Percentiles rank a stretch among this genome's conserved stretches.
These are phyloP conservation scores for Phoenicopterus ruber DNA, from an alignment of 2,113 vertebrate species.

Conservation along the genomic window DNA sequence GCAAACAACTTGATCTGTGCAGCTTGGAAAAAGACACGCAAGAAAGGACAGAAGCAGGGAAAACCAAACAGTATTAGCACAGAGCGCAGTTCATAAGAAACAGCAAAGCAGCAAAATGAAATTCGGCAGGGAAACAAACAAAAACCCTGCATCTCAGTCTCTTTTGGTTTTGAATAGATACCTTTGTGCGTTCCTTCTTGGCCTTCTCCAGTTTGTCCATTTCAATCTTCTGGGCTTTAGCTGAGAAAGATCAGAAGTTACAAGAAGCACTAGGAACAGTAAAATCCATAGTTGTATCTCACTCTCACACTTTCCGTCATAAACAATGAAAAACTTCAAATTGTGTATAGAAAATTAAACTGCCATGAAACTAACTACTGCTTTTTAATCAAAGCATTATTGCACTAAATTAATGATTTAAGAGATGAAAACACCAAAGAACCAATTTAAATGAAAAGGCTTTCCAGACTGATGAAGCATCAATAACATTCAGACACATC, in stretches of 20 bases:
- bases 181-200: slow-evolving; percentile 97
- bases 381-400: not conserved
- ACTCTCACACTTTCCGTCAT: not conserved
- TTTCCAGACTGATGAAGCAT: slow-evolving; percentile 42
- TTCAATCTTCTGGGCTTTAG: slow-evolving; percentile 97
- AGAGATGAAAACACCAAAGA: not conserved
- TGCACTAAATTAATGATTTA: not conserved
- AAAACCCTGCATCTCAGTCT: not conserved
- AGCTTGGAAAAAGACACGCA: not conserved
- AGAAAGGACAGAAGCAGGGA: not conserved
- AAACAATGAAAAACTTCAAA: not conserved
- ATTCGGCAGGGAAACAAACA: not conserved
- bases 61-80: not conserved
- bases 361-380: not conserved
- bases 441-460: not conserved
- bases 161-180: slow-evolving; percentile 41
- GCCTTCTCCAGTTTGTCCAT: slow-evolving; percentile 99
- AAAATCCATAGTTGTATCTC: not conserved
- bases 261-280: not conserved
- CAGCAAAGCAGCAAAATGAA: not conserved
- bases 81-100: not conserved
- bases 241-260: slow-evolving; percentile 66
- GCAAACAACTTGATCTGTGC: not conserved
- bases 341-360: not conserved
- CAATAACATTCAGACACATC: slow-evolving; percentile 23